Evolutionary conservation across 1,140 invertebrate genomes (phyloP), one percentile per base, ranked within the genome.

Genomic region (Lutraria rhynchaena): DNA sequence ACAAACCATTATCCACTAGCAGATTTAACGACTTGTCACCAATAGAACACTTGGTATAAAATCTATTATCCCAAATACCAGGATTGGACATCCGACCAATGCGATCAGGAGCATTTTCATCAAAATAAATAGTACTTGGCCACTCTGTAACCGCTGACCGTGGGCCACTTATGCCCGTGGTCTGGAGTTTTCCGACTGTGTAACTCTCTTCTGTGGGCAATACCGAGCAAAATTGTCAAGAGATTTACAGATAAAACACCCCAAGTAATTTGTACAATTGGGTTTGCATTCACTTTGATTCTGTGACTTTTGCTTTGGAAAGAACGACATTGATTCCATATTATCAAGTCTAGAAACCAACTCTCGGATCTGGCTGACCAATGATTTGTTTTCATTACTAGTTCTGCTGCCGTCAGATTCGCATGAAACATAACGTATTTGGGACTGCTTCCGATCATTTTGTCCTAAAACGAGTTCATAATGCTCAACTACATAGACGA

Each of bases 201-300:
- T 3, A 9, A 13, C n/a, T n/a, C n/a, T 5, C 4, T 15, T 5
- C 3, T 46, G 5, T 24, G 49, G 81, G n/a, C 73, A 76, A 31
- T 69, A 15, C n/a, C 37, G 55, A 11, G 65, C 41, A 57, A 73
- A 55, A 31, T 75, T 70, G 35, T 74, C 35, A 13, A 60, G 44
- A 0, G 70, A 53, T 24, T 75, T 57, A 17, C 80, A 75, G 1
- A 46, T 44, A 13, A 44, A 82, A 55, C 60, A 74, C 11, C 55
- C 44, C 76, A 35, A 24, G 58, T 17, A 61, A 83, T 37, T 70
- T 58, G n/a, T n/a, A n/a, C n/a, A n/a, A n/a, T n/a, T n/a, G n/a
- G n/a, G n/a, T n/a, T n/a, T n/a, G n/a, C n/a, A n/a, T n/a, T n/a
- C n/a, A n/a, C n/a, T n/a, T n/a, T n/a, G n/a, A n/a, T n/a, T n/a